Conservation (phyloP, 2,113 vertebrate species). For the Rostratula benghalensis region DNA sequence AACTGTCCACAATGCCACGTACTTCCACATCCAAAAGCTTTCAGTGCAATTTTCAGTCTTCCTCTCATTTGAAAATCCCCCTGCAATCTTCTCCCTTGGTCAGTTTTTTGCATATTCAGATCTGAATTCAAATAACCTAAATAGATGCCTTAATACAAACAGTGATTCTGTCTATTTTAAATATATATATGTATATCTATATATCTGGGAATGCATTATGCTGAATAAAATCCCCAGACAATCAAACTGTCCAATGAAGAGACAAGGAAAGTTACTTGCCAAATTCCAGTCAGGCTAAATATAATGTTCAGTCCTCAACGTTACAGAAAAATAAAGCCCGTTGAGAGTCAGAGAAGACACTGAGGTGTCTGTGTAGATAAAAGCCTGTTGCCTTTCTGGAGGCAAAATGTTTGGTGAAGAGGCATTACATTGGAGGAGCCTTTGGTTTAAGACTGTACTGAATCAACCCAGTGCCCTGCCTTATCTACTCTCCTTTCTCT, state of each 20-base stretch:
- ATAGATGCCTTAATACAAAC: constrained; percentile 28
- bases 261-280: constrained; percentile 44
- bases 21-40: constrained; percentile 56
- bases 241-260: constrained; percentile 23
- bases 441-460: not conserved
- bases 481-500: not conserved
- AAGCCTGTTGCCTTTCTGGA: not conserved
- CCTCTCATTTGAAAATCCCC: constrained; percentile 5
- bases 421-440: not conserved
- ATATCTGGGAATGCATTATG: constrained; percentile 59
- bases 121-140: constrained; percentile 38
- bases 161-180: constrained; percentile 33
- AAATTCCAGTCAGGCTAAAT: constrained; percentile 57
- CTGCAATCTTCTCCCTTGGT: not conserved
- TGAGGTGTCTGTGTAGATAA: not conserved
- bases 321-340: not conserved
- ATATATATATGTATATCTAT: not conserved
- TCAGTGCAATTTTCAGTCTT: constrained; percentile 41
- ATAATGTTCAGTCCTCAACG: not conserved
- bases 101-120: constrained; percentile 7
- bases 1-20: constrained; percentile 53
- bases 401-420: not conserved
- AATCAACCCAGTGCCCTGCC: not conserved
- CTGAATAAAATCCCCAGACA: constrained; percentile 64
- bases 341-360: not conserved